phyloP scores from a whole-genome alignment of 2,797 vertebrate species.

The Triplophysa yarkandensis region DNA sequence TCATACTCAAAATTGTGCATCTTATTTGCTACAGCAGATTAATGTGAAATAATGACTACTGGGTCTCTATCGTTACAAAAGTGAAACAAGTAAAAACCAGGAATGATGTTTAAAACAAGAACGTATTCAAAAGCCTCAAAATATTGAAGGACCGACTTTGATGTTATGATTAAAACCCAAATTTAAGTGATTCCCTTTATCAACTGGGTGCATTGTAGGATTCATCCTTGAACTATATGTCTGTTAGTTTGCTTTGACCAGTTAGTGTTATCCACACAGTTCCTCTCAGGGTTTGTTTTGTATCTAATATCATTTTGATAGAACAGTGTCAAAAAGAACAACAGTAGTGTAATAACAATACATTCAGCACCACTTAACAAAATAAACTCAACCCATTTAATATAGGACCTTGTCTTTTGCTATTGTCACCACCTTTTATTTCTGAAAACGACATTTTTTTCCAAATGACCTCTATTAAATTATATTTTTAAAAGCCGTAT shows the following conservation, averaged over 20 bases:
- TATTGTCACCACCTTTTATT: constrained; percentile 53
- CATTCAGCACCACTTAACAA: constrained; percentile 47
- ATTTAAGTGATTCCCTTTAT: constrained; percentile 32
- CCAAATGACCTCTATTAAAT: constrained; percentile 67
- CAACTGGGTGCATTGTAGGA: constrained; percentile 32
- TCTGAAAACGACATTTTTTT: constrained; percentile 61
- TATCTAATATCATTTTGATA: constrained; percentile 58
- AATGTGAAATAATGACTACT: constrained; percentile 3
- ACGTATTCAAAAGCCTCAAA: constrained; percentile 39
- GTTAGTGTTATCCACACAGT: constrained; percentile 51
- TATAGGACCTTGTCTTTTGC: constrained; percentile 49
- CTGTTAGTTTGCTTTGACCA: constrained; percentile 50
- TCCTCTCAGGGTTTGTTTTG: constrained; percentile 66
- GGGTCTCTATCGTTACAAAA: not conserved
- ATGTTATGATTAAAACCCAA: constrained; percentile 21
- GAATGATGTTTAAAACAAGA: constrained; percentile 27
- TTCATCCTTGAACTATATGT: constrained; percentile 32
- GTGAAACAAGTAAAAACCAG: not conserved
- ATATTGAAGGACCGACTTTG: constrained; percentile 17
- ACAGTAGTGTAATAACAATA: constrained; percentile 39
- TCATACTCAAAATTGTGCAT: constrained; percentile 3
- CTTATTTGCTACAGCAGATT: constrained; percentile 7
- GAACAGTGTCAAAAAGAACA: constrained; percentile 37
- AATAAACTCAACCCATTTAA: constrained; percentile 56
- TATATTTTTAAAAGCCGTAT: constrained; percentile 65